phyloP scores from a whole-genome alignment of 2,797 vertebrate species.

The Thamnophis elegans region DNA sequence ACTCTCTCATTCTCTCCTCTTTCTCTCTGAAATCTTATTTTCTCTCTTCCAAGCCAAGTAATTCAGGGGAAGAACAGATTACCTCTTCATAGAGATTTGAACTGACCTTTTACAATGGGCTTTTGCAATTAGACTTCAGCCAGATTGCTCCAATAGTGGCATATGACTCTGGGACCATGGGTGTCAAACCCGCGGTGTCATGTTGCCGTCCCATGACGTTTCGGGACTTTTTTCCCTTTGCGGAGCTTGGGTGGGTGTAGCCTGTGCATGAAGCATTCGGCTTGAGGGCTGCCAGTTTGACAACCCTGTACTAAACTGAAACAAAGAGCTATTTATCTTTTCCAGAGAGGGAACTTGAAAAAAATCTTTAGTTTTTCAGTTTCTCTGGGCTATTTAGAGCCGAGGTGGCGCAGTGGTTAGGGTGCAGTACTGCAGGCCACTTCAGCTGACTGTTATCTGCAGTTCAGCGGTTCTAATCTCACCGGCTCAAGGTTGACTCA shows the following conservation, averaged over 20 bases:
- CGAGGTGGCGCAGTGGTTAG: too few species aligned
- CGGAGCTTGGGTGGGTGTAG: too few species aligned
- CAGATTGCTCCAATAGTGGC: neutral
- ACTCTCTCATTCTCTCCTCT: neutral
- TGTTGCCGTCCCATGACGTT: too few species aligned
- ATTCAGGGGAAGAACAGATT: neutral
- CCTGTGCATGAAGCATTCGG: too few species aligned
- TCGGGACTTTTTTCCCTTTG: too few species aligned
- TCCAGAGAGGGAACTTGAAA: neutral
- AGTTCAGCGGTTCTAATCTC: too few species aligned
- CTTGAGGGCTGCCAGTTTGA: too few species aligned
- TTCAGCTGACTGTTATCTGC: too few species aligned
- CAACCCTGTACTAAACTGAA: neutral
- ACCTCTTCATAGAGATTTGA: neutral
- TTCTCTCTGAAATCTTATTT: neutral
- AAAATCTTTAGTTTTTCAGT: neutral
- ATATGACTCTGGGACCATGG: neutral
- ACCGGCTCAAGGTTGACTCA: too few species aligned
- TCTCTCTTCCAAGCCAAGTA: neutral
- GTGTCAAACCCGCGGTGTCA: too few species aligned
- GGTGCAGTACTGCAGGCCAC: too few species aligned
- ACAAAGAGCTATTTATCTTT: neutral
- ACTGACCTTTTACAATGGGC: neutral
- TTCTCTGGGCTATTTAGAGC: neutral
- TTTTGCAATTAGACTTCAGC: neutral